Conservation (phyloP, 2,113 vertebrate genomes). For the Corythaixoides concolor region DNA sequence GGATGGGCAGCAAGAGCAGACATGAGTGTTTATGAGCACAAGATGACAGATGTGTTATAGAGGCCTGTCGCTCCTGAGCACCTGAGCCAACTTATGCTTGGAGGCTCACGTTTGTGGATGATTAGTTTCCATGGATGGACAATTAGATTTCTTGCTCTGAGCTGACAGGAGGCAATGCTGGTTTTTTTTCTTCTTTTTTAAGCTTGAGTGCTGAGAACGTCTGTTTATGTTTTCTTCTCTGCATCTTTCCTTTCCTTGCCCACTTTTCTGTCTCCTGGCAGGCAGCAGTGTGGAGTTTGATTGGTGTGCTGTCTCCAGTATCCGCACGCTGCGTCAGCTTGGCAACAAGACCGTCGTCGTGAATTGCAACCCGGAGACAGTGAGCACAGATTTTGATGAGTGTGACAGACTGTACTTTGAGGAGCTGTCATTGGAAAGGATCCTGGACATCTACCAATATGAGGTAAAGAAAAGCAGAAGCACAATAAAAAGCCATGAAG, state of each 20-base stretch:
- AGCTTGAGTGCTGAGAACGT: background rate
- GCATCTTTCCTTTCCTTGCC: background rate
- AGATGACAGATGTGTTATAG: background rate
- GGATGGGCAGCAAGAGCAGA: background rate
- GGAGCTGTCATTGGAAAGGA: slow-evolving; percentile 92
- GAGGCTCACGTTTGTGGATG: background rate
- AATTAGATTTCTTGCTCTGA: background rate
- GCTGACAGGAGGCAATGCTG: background rate
- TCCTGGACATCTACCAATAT: slow-evolving; percentile 91
- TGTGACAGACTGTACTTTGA: slow-evolving; percentile 98
- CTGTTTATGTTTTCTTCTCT: background rate
- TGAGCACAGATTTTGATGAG: slow-evolving; percentile 98
- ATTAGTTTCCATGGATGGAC: background rate
- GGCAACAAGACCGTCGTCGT: slow-evolving; percentile 89
- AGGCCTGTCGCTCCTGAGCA: background rate
- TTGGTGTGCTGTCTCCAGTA: slow-evolving; percentile 96
- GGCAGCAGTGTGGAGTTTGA: slow-evolving; percentile 98
- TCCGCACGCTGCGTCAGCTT: slow-evolving; percentile 87
- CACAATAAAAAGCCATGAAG: background rate
- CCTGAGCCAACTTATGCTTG: background rate
- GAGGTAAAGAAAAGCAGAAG: slow-evolving; percentile 80
- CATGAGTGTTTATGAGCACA: background rate
- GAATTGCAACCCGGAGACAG: slow-evolving; percentile 96
- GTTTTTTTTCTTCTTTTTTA: background rate
- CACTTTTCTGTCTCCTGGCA: slow-evolving; percentile 55